phyloP scores from a whole-genome alignment of 2,797 vertebrate genomes.

The Sebastes miniatus region DNA sequence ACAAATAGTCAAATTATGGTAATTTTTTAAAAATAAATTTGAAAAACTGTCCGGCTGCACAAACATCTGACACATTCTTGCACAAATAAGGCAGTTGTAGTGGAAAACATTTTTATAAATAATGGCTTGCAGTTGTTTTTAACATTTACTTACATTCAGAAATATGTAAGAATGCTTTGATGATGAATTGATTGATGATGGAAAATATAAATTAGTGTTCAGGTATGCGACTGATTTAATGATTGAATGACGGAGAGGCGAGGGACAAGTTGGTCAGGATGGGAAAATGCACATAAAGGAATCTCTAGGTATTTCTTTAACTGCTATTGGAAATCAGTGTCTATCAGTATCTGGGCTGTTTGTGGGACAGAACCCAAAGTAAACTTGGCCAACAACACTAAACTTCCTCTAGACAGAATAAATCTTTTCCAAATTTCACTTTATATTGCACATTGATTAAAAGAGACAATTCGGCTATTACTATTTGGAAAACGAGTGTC shows the following conservation, averaged over 20 bases:
- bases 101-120: neutral
- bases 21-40: neutral
- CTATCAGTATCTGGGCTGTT: neutral
- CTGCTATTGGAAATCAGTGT: neutral
- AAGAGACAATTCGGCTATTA: neutral
- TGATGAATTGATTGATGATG: neutral
- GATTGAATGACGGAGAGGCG: neutral
- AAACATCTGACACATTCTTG: neutral
- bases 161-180: neutral
- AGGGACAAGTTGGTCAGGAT: neutral
- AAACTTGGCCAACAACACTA: neutral
- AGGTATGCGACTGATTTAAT: neutral
- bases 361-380: conserved; percentile 1
- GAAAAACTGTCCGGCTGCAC: neutral
- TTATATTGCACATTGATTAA: conserved; percentile 11
- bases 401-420: neutral
- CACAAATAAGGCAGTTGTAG: neutral
- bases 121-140: neutral
- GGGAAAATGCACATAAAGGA: neutral
- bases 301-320: neutral
- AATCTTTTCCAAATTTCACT: neutral
- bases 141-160: neutral
- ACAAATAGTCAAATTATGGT: neutral
- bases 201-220: neutral
- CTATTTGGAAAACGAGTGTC: neutral